A percentile compares a stretch with the other conserved stretches of the same genome.
Evolutionary conservation across 2,797 vertebrate genomes (phyloP).

Genomic region (Channa striata): DNA sequence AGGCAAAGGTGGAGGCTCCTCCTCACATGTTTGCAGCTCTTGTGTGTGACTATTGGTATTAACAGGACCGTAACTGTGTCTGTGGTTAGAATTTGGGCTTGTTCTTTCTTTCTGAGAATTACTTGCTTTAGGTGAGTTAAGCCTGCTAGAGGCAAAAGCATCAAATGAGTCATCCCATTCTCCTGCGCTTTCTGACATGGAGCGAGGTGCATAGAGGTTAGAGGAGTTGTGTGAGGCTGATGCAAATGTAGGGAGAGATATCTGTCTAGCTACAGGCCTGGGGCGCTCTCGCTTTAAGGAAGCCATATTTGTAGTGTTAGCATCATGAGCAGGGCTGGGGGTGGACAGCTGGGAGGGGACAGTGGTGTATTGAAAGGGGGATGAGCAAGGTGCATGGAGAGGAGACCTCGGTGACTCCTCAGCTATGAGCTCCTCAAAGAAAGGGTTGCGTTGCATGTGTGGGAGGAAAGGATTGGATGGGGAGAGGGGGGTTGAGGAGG

Average conservation of each 20-base stretch:
- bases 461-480: slow-evolving; percentile 92
- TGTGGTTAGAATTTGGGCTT: slow-evolving; percentile 40
- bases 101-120: slow-evolving; percentile 46
- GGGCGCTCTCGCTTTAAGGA: slow-evolving; percentile 81
- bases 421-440: slow-evolving; percentile 93
- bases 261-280: slow-evolving; percentile 80
- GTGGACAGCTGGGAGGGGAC: slow-evolving; percentile 64
- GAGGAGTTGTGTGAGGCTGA: slow-evolving; percentile 24
- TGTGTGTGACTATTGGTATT: slow-evolving; percentile 33
- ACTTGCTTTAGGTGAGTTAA: slow-evolving; percentile 79
- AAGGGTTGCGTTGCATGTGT: slow-evolving; percentile 91
- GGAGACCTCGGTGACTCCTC: slow-evolving; percentile 90
- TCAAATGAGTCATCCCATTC: slow-evolving; percentile 93
- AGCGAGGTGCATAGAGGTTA: slow-evolving; percentile 58
- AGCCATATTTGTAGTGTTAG: slow-evolving; percentile 41
- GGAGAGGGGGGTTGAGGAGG: slow-evolving; percentile 84
- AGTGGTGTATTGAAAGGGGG: slow-evolving; percentile 77
- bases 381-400: slow-evolving; percentile 86
- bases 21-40: slow-evolving; percentile 52
- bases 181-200: slow-evolving; percentile 72
- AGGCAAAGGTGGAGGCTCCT: slow-evolving; percentile 78
- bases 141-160: slow-evolving; percentile 90
- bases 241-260: slow-evolving; percentile 79
- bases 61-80: slow-evolving; percentile 26
- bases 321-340: slow-evolving; percentile 31